Evolutionary conservation across 1,140 invertebrate species (phyloP), one percentile per base, ranked within the genome.

Genomic region (Drosophila biarmipes): DNA sequence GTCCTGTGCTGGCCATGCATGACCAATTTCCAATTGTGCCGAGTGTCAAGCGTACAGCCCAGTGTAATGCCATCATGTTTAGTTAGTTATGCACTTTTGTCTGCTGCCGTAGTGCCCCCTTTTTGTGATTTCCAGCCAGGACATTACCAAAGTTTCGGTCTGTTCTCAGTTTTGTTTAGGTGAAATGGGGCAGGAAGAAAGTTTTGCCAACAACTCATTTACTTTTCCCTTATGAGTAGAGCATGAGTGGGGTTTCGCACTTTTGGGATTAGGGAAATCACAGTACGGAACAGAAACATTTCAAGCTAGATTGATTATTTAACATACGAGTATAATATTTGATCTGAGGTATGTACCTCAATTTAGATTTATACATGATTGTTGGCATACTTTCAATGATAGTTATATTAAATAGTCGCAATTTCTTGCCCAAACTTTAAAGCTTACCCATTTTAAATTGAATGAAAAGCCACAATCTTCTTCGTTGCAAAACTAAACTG

Each of bases 11-110:
- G 45, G 31, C 57, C 68, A 81, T 77, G 62, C 78, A 81, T 81
- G 73, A 78, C 67, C 62, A 77, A 81, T 73, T 81, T 81, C 68
- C 73, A 81, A 81, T 81, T 81, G 73, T 78, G 48, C 66, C 73
- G 73, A 82, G 69, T 82, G 79, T 74, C 78, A 82, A 66, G 57
- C 62, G 69, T 74, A 74, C 52, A 46, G 49, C 27, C 49, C 34
- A 68, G 53, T 56, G 72, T 74, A 74, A 74, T 74, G 71, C 71
- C 72, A 74, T 74, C 72, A 74, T 74, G 72, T 74, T 74, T 74
- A 74, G 72, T 74, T 74, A 74, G 72, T 74, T 74, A 74, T 74
- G 71, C 72, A 74, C 71, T 74, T 74, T 74, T 74, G 72, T 74
- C 72, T 74, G 59, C 19, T 48, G 56, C 68, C 31, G 49, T 49